Evolutionary conservation across 2,113 vertebrate species (phyloP).

Genomic region (Sporophila hypoxantha): DNA sequence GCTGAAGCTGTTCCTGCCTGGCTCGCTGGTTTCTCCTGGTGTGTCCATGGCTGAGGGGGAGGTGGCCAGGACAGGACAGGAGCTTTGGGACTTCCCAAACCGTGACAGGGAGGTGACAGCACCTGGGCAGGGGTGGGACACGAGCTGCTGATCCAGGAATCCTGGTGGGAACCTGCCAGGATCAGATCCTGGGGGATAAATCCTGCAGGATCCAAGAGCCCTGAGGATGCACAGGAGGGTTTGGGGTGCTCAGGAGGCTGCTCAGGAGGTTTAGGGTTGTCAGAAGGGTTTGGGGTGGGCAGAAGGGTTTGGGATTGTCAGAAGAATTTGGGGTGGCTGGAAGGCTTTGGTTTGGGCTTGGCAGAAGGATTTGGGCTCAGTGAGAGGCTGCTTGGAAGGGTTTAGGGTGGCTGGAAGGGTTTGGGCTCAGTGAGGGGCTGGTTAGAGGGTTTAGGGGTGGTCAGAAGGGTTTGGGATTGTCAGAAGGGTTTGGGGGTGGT

Average conservation of each 20-base stretch:
- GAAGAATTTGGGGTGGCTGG: no score
- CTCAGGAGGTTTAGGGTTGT: no score
- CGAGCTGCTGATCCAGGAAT: background rate
- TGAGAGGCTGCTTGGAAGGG: no score
- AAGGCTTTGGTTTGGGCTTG: background rate
- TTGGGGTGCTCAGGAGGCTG: no score
- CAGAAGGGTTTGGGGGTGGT: no score
- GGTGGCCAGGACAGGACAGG: background rate
- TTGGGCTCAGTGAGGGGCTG: background rate
- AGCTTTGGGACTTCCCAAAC: fast-evolving
- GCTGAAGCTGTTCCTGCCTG: background rate
- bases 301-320: no score
- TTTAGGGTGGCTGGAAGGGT: background rate
- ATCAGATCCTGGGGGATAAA: background rate
- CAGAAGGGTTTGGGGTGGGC: no score
- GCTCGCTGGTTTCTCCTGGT: background rate
- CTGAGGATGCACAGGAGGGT: background rate
- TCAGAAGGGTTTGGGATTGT: no score
- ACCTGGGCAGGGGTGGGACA: background rate
- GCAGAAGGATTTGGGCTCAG: no score
- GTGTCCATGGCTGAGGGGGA: background rate
- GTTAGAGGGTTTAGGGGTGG: no score
- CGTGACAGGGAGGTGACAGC: background rate
- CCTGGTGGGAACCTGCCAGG: background rate
- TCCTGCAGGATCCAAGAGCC: background rate